These are phyloP conservation scores for Scomber scombrus DNA, from an alignment of 2,113 vertebrate species.

Conservation along the genomic window DNA sequence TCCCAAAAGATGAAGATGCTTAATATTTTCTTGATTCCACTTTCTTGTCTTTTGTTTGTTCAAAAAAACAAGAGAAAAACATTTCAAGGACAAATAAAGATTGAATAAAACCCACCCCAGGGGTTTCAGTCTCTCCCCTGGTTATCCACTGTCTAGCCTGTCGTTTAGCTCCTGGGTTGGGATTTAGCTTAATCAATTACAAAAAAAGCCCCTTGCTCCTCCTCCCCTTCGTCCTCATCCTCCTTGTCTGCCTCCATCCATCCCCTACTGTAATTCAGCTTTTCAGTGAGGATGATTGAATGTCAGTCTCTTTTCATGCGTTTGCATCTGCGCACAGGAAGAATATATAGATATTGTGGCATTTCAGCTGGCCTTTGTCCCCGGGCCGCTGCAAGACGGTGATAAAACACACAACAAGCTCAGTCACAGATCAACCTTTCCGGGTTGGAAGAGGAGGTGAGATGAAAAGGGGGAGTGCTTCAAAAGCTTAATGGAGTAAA, in stretches of 20 bases:
- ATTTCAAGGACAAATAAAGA: slow-evolving; percentile 37
- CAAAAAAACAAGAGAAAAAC: neutral
- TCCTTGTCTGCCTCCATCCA: slow-evolving; percentile 49
- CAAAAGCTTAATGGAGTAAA: slow-evolving; percentile 51
- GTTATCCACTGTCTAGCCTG: slow-evolving; percentile 67
- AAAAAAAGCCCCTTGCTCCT: slow-evolving; percentile 34
- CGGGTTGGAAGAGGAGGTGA: slow-evolving; percentile 28
- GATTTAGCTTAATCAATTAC: slow-evolving; percentile 78
- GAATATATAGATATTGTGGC: slow-evolving; percentile 63
- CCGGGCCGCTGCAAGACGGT: slow-evolving; percentile 62
- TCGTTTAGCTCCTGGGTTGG: slow-evolving; percentile 47
- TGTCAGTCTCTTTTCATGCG: slow-evolving; percentile 58
- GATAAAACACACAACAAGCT: slow-evolving; percentile 77
- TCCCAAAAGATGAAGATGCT: neutral
- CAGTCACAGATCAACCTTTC: slow-evolving; percentile 72
- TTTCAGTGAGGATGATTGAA: slow-evolving; percentile 60
- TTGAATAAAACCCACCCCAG: slow-evolving; percentile 4
- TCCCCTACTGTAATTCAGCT: slow-evolving; percentile 58
- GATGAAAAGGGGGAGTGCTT: slow-evolving; percentile 59
- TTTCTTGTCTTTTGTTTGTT: neutral
- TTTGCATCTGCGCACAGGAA: slow-evolving; percentile 37
- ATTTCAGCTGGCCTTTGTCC: slow-evolving; percentile 76
- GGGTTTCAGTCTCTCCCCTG: slow-evolving; percentile 29
- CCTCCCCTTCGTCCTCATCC: slow-evolving; percentile 11
- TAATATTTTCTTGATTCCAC: slow-evolving; percentile 6